These are phyloP conservation scores for Arctia plantaginis DNA, from an alignment of 2,888 invertebrate genomes.

Conservation along the genomic window DNA sequence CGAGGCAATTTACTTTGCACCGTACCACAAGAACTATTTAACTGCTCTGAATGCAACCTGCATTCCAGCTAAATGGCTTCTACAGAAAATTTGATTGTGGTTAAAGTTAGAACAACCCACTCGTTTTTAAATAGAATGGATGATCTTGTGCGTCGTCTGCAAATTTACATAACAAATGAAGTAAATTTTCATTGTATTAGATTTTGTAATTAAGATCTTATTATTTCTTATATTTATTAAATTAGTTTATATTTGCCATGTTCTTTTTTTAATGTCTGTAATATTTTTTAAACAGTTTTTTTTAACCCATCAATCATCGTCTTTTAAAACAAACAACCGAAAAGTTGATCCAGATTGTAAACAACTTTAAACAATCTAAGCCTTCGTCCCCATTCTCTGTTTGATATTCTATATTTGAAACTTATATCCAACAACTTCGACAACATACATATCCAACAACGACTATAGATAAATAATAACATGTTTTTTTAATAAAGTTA, in stretches of 20 bases:
- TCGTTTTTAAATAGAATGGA: not conserved
- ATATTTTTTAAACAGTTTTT: no score
- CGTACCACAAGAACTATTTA: conserved; percentile 14
- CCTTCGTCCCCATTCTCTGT: not conserved
- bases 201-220: not conserved
- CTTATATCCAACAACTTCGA: no score
- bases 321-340: not conserved
- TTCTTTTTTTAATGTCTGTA: no score
- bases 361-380: no score
- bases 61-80: conserved; percentile 16
- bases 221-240: no score
- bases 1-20: conserved; percentile 33
- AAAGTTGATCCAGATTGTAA: not conserved
- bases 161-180: not conserved
- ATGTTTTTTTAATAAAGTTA: not conserved
- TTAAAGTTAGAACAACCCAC: conserved; percentile 1
- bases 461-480: not conserved
- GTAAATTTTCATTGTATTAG: not conserved
- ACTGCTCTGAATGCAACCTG: conserved; percentile 14
- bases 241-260: no score
- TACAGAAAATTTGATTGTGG: conserved; percentile 17
- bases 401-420: not conserved
- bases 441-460: no score
- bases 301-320: not conserved
- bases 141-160: not conserved